Base-by-base conservation (phyloP, 2,888 invertebrate genomes). In the Priocnemis perturbator region DNA sequence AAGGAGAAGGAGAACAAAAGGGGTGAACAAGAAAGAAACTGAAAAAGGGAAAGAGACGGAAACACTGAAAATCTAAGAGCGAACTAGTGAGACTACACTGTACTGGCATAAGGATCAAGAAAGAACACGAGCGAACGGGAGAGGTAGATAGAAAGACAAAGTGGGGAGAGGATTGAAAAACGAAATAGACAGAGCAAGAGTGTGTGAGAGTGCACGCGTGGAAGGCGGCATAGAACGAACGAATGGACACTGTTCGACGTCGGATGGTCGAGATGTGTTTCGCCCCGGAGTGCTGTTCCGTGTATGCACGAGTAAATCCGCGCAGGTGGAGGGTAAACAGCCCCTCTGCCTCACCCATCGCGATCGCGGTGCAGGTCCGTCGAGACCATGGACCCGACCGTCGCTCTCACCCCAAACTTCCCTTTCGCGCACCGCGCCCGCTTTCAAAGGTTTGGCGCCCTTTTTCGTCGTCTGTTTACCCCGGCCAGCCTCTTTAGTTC, bases 271-370 rank as follows among this genome's bases (percentile, higher is more conserved):
- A 37, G 57, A 57, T n/a, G 76, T 73, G 71, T 73, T 76, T 72
- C 71, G 76, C 72, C 74, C 74, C 69, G 78, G 83, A 86, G 86
- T 86, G 87, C 83, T 85, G 83, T 86, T 86, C 79, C 86, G 81
- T 86, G 86, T 86, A 85, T 81, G 84, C 83, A 82, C 81, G 81
- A 80, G 81, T 78, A 85, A 86, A 86, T 86, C 82, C 81, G 83
- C 37, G 37, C 81, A 81, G 84, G 83, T 83, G 81, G 79, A 83
- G 79, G 73, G 76, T 74, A 79, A 79, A 79, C 30, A 71, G 62
- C 67, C 72, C 75, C 69, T 72, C 67, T 47, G 17, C 47, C 47
- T 17, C 50, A n/a, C 50, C 20, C 55, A 23, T 19, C 23, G 21
- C 15, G 23, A 26, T 23, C 23, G 55, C 55, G 20, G 37, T 37